Evolutionary conservation across 2,113 vertebrate genomes (phyloP), one percentile per base, ranked within the genome.

Genomic region (Tupaia chinensis): DNA sequence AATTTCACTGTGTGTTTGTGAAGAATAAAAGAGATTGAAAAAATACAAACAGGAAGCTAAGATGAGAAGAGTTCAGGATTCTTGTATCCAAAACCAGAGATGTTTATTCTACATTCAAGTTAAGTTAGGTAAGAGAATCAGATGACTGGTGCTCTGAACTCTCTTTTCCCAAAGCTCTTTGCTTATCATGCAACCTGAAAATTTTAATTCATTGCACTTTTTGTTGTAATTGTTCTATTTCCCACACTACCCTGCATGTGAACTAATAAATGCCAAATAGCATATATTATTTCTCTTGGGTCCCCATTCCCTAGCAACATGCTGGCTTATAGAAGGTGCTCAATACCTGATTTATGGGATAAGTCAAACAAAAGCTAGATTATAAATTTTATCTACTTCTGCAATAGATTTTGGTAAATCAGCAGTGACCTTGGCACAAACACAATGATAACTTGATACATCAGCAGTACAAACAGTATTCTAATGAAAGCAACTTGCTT

Each of bases 141-240:
- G 19, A 27, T 3, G 56, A 9, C 60, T 0, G 3, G 10, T 61
- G 14, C 20, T 32, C 72, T 78, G 53, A 63, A 65, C 9, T 56
- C 7, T 78, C 34, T 72, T 90, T 56, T n/a, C 34, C 58, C 9
- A 60, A 68, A 88, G 15, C 4, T 44, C 56, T 93, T 54, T 78
- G 9, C n/a, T 61, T 56, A 20, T 77, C 7, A 56, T 80, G 54
- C 32, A 61, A 17, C 68, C 68, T 56, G 44, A 25, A 89, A 11
- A 2, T 13, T 22, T 54, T 53, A 19, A 27, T 9, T 0, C 29
- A 7, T 15, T 15, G 0, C 6, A 32, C 8, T 63, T 27, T 34
- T 27, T 16, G 16, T 60, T 27, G 9, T 23, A 73, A 16, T 25
- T n/a, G 10, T 8, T 78, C 10, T 63, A 1, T 25, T 4, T 72